These are phyloP conservation scores for Dasyornis broadbenti DNA, from an alignment of 2,113 vertebrate species.

Conservation along the genomic window DNA sequence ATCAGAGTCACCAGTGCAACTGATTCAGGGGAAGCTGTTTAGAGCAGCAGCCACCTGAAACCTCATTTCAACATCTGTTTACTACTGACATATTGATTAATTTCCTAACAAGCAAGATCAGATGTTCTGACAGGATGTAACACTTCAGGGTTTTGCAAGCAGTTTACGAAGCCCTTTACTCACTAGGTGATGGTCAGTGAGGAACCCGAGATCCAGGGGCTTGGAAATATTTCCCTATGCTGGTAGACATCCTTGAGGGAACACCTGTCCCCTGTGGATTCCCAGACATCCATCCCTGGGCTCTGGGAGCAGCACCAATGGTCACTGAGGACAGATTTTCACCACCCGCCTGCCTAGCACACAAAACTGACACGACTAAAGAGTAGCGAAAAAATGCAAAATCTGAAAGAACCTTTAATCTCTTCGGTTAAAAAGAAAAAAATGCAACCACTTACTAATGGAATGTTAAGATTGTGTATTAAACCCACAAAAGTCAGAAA, in stretches of 20 bases:
- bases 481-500: constrained; percentile 70
- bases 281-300: not conserved
- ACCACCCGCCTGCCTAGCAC: not conserved
- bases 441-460: constrained; percentile 45
- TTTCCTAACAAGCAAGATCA: not conserved
- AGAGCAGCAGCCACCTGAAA: not conserved
- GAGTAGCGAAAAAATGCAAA: not conserved
- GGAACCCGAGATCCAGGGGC: not conserved
- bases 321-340: not conserved
- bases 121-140: rapidly evolving
- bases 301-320: not conserved
- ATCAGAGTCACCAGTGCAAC: not conserved
- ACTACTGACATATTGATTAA: not conserved
- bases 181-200: not conserved
- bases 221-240: not conserved
- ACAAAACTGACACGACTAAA: not conserved
- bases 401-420: constrained; percentile 42
- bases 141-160: not conserved
- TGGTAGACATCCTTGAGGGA: not conserved
- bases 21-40: not conserved
- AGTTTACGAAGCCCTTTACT: not conserved
- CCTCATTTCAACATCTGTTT: not conserved
- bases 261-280: not conserved
- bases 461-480: constrained; percentile 68
- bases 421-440: constrained; percentile 12